phyloP scores from a whole-genome alignment of 2,113 vertebrate species.

The Plectropomus leopardus region DNA sequence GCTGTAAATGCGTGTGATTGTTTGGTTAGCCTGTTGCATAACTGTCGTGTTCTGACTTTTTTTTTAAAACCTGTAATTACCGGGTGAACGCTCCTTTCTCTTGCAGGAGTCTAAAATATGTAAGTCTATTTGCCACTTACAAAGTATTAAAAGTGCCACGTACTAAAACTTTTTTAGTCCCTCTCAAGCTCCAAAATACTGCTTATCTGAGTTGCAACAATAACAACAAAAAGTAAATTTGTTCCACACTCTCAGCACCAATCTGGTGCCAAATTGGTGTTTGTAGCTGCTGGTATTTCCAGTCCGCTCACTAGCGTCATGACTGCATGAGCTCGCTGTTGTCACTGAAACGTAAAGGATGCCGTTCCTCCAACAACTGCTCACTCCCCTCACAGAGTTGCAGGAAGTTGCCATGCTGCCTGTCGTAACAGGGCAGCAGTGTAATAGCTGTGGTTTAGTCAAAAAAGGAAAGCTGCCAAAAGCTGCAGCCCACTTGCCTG shows the following conservation, averaged over 20 bases:
- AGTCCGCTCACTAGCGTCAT: background rate
- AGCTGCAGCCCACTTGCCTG: background rate
- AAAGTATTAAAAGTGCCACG: background rate
- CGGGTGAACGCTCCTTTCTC: background rate
- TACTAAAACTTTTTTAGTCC: background rate
- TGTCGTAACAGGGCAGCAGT: conserved; percentile 29
- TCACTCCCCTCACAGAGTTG: background rate
- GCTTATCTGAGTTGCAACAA: background rate
- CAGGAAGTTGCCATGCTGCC: conserved; percentile 38
- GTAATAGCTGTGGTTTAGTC: conserved; percentile 8
- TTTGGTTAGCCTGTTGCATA: conserved; percentile 21
- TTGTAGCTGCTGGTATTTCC: background rate
- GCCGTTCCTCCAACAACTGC: background rate
- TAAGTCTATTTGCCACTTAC: background rate
- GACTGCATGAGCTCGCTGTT: conserved; percentile 4
- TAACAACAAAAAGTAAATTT: conserved; percentile 1
- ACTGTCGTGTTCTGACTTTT: conserved; percentile 4
- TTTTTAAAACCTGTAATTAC: conserved; percentile 17
- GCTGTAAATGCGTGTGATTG: background rate
- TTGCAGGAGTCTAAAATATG: background rate
- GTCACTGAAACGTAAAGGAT: background rate
- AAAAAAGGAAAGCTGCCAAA: background rate
- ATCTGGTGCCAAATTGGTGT: background rate
- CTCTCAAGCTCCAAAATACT: background rate
- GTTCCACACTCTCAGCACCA: conserved; percentile 24